These are phyloP conservation scores for Nomada hirtipes DNA, from an alignment of 2,888 invertebrate species.

Conservation along the genomic window DNA sequence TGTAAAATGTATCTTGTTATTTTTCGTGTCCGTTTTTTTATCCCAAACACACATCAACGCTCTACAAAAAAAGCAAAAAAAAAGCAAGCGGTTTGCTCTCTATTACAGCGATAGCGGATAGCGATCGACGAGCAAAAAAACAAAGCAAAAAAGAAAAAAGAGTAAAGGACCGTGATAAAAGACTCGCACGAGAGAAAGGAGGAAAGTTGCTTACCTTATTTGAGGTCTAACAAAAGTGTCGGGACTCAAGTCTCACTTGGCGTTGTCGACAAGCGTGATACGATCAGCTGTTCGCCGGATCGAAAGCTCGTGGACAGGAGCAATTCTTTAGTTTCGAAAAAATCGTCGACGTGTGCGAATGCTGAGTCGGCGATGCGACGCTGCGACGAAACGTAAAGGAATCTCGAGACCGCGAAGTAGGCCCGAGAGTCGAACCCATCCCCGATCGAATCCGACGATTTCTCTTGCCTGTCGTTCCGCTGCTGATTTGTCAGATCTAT, in stretches of 20 bases:
- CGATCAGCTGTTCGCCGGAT: slow-evolving; percentile 47
- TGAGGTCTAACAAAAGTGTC: slow-evolving; percentile 23
- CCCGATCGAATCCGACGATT: slow-evolving; percentile 46
- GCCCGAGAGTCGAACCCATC: slow-evolving; percentile 31
- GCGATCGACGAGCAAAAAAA: not conserved
- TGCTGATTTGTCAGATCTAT: slow-evolving; percentile 53
- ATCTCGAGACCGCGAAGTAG: slow-evolving; percentile 45
- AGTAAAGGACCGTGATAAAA: slow-evolving; percentile 18
- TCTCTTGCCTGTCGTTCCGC: slow-evolving; percentile 22
- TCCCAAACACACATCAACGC: not conserved
- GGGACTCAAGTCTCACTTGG: slow-evolving; percentile 3
- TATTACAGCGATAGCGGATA: not conserved
- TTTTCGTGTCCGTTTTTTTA: not conserved
- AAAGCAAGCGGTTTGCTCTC: not conserved
- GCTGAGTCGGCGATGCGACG: slow-evolving; percentile 61
- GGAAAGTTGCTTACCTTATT: slow-evolving; percentile 51
- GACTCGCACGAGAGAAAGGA: not conserved
- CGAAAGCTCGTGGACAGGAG: slow-evolving; percentile 35
- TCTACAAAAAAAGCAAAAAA: not conserved
- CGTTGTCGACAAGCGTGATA: slow-evolving; percentile 40
- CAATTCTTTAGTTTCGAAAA: slow-evolving; percentile 48
- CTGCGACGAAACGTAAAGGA: slow-evolving; percentile 50
- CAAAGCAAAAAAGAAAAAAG: not conserved
- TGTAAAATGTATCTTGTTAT: no score
- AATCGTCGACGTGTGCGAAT: slow-evolving; percentile 53